Conservation (phyloP, 2,888 invertebrate genomes). For the Machimus rusticus region DNA sequence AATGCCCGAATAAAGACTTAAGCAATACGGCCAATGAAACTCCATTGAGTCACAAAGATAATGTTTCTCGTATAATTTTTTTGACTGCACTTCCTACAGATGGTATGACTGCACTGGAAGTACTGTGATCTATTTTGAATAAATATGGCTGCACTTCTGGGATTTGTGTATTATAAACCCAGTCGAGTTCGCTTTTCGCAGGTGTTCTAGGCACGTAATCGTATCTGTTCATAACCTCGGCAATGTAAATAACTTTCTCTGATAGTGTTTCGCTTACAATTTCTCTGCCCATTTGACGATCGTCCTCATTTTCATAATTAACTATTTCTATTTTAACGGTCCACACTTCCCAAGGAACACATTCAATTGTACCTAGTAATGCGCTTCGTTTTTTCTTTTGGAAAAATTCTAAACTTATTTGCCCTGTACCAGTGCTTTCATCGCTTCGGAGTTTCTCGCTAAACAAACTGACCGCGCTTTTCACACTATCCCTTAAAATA, state of each 20-base stretch:
- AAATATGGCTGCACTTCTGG: constrained; percentile 96
- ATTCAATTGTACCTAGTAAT: constrained; percentile 84
- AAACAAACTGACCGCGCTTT: constrained; percentile 78
- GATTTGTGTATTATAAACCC: constrained; percentile 93
- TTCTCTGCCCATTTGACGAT: constrained; percentile 86
- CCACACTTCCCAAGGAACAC: constrained; percentile 99
- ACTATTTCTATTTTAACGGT: constrained; percentile 90
- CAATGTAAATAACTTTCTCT: constrained; percentile 93
- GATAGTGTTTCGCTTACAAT: constrained; percentile 86
- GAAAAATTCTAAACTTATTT: constrained; percentile 94
- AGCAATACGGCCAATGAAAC: neutral
- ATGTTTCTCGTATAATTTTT: constrained; percentile 85
- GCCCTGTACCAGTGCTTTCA: constrained; percentile 77
- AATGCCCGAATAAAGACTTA: neutral
- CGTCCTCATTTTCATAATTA: constrained; percentile 84
- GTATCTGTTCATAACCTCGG: constrained; percentile 93
- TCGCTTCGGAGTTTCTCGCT: constrained; percentile 79
- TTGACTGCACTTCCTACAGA: constrained; percentile 90
- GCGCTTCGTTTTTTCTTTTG: constrained; percentile 89
- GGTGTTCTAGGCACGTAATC: constrained; percentile 98
- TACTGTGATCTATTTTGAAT: constrained; percentile 88
- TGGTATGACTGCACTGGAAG: constrained; percentile 78
- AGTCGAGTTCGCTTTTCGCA: constrained; percentile 87
- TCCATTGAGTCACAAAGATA: constrained; percentile 71
- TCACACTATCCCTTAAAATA: constrained; percentile 75